phyloP scores from a whole-genome alignment of 2,113 vertebrate genomes.

The Phyllostomus hastatus region DNA sequence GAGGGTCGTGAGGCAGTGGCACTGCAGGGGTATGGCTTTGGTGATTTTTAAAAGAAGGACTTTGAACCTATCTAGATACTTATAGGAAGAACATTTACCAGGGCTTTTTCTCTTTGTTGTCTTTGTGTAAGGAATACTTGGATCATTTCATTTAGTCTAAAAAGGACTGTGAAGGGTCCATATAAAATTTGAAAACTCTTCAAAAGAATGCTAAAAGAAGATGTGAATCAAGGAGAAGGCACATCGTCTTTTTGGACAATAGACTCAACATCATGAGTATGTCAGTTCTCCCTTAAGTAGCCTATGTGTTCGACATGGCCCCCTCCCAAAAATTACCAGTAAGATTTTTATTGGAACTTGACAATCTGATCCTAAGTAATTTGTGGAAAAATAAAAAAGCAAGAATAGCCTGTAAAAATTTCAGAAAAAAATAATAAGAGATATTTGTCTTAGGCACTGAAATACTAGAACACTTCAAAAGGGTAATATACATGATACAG shows the following conservation, averaged over 20 bases:
- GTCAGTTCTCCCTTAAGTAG: neutral
- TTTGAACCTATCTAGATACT: neutral
- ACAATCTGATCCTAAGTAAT: neutral
- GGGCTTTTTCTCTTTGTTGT: neutral
- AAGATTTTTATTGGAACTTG: constrained; percentile 18
- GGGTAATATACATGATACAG: neutral
- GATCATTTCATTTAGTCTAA: neutral
- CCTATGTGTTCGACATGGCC: neutral
- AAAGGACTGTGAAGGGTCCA: neutral
- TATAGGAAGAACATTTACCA: neutral
- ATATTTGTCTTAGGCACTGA: neutral
- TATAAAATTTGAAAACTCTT: constrained; percentile 8
- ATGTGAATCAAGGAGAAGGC: neutral
- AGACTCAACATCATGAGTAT: neutral
- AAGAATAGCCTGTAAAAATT: neutral
- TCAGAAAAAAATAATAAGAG: neutral
- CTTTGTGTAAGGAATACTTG: neutral
- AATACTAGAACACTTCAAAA: neutral
- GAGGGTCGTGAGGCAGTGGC: no score
- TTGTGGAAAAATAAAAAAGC: neutral
- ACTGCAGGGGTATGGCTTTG: no score
- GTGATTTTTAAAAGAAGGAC: neutral
- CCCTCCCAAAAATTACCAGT: accelerated
- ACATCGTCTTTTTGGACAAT: neutral
- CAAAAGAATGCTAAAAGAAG: neutral